phyloP scores from a whole-genome alignment of 2,797 vertebrate species.

The Glyptemys insculpta region DNA sequence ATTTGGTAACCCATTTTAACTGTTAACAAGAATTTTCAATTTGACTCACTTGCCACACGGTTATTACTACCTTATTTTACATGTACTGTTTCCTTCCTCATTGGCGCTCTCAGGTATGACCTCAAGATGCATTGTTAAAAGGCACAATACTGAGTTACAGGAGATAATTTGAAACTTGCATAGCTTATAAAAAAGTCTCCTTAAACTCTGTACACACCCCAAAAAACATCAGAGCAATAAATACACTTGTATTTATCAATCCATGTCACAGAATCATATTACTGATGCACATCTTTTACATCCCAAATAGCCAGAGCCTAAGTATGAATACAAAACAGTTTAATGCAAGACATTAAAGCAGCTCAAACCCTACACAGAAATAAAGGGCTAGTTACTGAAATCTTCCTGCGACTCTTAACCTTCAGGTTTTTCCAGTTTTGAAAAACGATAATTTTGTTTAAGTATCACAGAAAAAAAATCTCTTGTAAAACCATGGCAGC shows the following conservation, averaged over 20 bases:
- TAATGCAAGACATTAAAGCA: not conserved
- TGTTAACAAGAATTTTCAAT: not conserved
- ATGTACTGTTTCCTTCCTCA: not conserved
- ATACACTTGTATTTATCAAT: not conserved
- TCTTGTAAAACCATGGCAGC: not conserved
- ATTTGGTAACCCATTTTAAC: not conserved
- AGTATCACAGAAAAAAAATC: not conserved
- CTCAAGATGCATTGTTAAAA: not conserved
- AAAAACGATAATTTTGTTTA: not conserved
- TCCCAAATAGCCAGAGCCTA: not conserved
- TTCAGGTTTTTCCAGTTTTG: not conserved
- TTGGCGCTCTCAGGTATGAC: not conserved
- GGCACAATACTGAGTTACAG: not conserved
- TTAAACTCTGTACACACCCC: not conserved
- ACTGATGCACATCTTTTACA: not conserved
- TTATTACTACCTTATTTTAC: not conserved
- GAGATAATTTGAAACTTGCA: not conserved
- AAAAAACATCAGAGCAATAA: fast-evolving
- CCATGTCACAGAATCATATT: not conserved
- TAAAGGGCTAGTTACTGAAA: not conserved
- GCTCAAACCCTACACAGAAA: not conserved
- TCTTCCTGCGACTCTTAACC: not conserved
- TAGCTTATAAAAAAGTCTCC: not conserved
- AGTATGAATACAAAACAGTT: not conserved
- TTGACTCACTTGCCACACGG: not conserved